phyloP scores from a whole-genome alignment of 2,113 vertebrate genomes.

The Apteryx owenii region DNA sequence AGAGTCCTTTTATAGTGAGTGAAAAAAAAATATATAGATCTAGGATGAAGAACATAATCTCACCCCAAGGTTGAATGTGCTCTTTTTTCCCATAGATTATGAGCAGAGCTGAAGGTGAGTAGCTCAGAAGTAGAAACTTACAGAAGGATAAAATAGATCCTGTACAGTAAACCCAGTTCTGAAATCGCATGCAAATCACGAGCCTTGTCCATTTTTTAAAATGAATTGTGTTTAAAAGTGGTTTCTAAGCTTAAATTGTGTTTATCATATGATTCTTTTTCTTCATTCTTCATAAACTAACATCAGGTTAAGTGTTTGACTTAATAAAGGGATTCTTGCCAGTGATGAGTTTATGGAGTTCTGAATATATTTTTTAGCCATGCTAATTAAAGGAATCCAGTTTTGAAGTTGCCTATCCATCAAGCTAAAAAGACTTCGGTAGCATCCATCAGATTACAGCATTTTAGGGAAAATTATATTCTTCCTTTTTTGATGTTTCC shows the following conservation, averaged over 20 bases:
- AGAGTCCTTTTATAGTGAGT: not conserved
- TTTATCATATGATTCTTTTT: not conserved
- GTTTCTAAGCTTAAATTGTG: not conserved
- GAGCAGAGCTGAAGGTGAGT: not conserved
- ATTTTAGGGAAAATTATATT: slow-evolving; percentile 2
- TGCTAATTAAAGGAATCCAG: not conserved
- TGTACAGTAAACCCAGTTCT: not conserved
- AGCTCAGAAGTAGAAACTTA: not conserved
- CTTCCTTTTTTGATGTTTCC: not conserved
- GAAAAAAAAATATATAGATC: not conserved
- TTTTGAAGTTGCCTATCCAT: not conserved
- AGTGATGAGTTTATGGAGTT: not conserved
- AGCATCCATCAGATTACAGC: not conserved
- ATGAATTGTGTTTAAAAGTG: not conserved
- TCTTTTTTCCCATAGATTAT: not conserved
- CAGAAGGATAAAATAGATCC: not conserved
- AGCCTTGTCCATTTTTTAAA: not conserved
- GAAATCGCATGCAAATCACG: not conserved
- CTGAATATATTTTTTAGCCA: not conserved
- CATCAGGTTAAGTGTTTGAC: not conserved
- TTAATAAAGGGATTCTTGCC: not conserved
- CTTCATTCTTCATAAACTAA: not conserved
- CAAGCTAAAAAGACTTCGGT: not conserved
- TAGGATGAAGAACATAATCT: not conserved
- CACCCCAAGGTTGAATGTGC: not conserved